Conservation (phyloP, 2,888 invertebrate species). For the Asteroscopus sphinx region DNA sequence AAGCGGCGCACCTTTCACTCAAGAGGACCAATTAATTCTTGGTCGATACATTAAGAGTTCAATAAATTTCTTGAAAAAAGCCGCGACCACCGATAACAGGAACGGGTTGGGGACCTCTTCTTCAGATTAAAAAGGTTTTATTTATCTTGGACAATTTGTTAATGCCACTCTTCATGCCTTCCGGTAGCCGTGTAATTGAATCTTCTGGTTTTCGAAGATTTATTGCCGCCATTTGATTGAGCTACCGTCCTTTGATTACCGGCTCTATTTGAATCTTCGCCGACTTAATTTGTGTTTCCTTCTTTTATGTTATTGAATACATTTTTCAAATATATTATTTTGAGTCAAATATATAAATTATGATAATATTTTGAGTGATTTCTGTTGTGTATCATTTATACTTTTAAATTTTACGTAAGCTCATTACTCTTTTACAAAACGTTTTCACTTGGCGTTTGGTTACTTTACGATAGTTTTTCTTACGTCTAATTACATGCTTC, state of each 20-base stretch:
- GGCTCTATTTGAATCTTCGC: conserved; percentile 66
- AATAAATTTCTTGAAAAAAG: conserved; percentile 82
- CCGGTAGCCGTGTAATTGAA: conserved; percentile 89
- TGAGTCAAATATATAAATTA: too few species aligned
- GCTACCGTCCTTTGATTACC: conserved; percentile 86
- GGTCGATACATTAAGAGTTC: conserved; percentile 82
- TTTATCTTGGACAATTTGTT: conserved; percentile 89
- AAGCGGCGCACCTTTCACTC: conserved; percentile 81
- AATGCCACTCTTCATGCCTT: conserved; percentile 85
- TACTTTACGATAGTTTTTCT: conserved; percentile 45
- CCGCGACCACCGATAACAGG: conserved; percentile 72
- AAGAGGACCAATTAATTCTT: conserved; percentile 82
- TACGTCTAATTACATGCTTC: conserved; percentile 51
- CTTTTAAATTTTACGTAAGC: conserved; percentile 35
- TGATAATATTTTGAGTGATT: conserved; percentile 7
- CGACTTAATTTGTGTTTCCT: conserved; percentile 67
- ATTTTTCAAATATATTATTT: conserved; percentile 35
- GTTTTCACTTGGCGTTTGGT: conserved; percentile 41
- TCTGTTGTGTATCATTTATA: conserved; percentile 15
- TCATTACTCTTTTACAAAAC: conserved; percentile 36
- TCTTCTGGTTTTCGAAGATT: conserved; percentile 87
- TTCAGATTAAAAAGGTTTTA: conserved; percentile 84
- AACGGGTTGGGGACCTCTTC: conserved; percentile 77
- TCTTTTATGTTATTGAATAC: conserved; percentile 42
- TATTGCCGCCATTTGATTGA: conserved; percentile 78